A percentile compares a stretch with the other conserved stretches of the same genome.
These are phyloP conservation scores for Lutraria lutraria DNA, from an alignment of 2,888 invertebrate genomes.

Conservation along the genomic window DNA sequence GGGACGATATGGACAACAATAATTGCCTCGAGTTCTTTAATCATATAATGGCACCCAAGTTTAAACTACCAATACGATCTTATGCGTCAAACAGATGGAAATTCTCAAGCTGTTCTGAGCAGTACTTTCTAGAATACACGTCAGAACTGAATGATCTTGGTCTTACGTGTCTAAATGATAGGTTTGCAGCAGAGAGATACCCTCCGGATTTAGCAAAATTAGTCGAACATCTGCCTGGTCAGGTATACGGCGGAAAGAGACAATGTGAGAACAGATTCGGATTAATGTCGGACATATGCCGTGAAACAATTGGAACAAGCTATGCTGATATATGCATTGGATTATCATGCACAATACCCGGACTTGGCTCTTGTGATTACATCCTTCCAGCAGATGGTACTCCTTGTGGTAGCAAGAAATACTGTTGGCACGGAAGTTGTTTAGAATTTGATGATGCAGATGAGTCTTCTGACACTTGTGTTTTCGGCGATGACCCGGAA, in stretches of 20 bases:
- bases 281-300: conserved; percentile 54
- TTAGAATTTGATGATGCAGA: conserved; percentile 55
- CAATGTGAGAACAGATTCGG: conserved; percentile 61
- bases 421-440: conserved; percentile 58
- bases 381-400: conserved; percentile 71
- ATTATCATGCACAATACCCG: conserved; percentile 48
- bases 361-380: conserved; percentile 44
- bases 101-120: conserved; percentile 63
- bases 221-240: conserved; percentile 54
- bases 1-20: conserved; percentile 71
- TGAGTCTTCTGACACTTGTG: conserved; percentile 52
- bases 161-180: conserved; percentile 57
- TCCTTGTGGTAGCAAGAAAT: conserved; percentile 66
- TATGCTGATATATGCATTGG: conserved; percentile 61
- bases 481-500: conserved; percentile 56
- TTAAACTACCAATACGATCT: conserved; percentile 61
- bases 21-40: conserved; percentile 69
- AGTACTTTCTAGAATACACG: conserved; percentile 59
- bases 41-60: conserved; percentile 67
- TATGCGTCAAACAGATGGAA: conserved; percentile 62
- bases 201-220: conserved; percentile 36
- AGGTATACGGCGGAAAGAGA: conserved; percentile 44
- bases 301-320: conserved; percentile 48
- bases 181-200: conserved; percentile 20
- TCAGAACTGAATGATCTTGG: conserved; percentile 50